Evolutionary conservation across 1,140 invertebrate species (phyloP).

Genomic region (Drosophila murphyi): DNA sequence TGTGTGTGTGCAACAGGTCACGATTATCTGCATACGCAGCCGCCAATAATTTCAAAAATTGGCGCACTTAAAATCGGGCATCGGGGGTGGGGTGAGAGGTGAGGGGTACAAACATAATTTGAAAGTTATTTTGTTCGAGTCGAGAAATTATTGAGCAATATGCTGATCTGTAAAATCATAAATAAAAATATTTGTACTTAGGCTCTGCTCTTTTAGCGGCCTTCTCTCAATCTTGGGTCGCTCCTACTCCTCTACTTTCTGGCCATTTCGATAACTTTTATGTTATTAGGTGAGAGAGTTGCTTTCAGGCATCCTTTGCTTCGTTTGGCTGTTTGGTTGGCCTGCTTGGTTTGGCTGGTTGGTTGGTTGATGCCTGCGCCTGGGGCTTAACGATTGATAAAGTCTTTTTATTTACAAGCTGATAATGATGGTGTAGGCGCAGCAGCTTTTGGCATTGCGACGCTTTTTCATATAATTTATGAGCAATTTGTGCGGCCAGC

Average conservation of each 20-base stretch:
- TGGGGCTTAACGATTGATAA: slow-evolving; percentile 76
- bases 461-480: slow-evolving; percentile 67
- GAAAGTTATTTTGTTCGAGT: slow-evolving; percentile 72
- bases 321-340: neutral
- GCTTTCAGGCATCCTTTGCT: slow-evolving; percentile 50
- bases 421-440: slow-evolving; percentile 82
- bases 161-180: slow-evolving; percentile 83
- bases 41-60: slow-evolving; percentile 80
- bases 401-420: slow-evolving; percentile 83
- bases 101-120: slow-evolving; percentile 59
- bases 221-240: slow-evolving; percentile 16
- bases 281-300: slow-evolving; percentile 81
- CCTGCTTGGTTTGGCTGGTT: slow-evolving; percentile 5
- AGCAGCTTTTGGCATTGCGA: slow-evolving; percentile 75
- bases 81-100: no score
- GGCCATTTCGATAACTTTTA: slow-evolving; percentile 69
- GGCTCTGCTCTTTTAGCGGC: slow-evolving; percentile 8
- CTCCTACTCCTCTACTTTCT: slow-evolving; percentile 10
- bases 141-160: slow-evolving; percentile 80
- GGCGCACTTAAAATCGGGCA: slow-evolving; percentile 62
- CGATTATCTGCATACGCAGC: slow-evolving; percentile 82
- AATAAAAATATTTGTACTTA: slow-evolving; percentile 83
- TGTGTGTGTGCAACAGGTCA: slow-evolving; percentile 60
- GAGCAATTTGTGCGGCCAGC: slow-evolving; percentile 56
- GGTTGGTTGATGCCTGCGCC: slow-evolving; percentile 36